Percentiles rank a stretch among this genome's conserved stretches.
phyloP scores from a whole-genome alignment of 2,797 vertebrate species.

The Kryptolebias ocellatus region DNA sequence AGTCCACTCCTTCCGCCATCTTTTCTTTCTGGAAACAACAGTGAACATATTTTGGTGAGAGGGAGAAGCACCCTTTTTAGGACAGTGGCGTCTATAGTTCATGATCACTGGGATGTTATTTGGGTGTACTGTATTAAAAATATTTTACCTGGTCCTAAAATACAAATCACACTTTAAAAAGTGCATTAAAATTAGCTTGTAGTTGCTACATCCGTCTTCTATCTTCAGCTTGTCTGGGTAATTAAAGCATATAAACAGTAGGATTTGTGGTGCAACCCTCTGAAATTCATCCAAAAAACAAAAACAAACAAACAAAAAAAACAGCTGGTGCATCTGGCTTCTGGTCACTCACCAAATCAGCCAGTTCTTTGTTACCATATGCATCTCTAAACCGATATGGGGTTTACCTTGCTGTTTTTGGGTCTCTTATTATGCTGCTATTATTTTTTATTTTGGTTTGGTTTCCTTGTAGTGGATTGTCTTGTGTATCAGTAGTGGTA shows the following conservation, averaged over 20 bases:
- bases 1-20: background rate
- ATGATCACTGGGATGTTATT: no score
- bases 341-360: constrained; percentile 28
- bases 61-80: background rate
- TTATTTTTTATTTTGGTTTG: constrained; percentile 68
- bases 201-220: background rate
- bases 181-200: background rate
- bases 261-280: constrained; percentile 6
- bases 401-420: constrained; percentile 73
- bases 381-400: constrained; percentile 72
- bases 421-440: constrained; percentile 65
- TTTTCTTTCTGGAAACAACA: background rate
- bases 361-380: constrained; percentile 63
- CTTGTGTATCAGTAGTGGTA: constrained; percentile 72
- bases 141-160: background rate
- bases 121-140: no score
- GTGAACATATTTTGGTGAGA: background rate
- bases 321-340: constrained; percentile 38
- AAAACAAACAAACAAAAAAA: background rate
- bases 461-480: constrained; percentile 75
- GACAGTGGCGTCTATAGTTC: background rate
- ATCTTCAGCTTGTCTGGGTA: background rate
- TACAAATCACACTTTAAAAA: background rate
- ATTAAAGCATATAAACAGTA: background rate
- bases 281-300: background rate